Evolutionary conservation across 2,797 vertebrate species (phyloP).

Genomic region (Enteromius treurensis): DNA sequence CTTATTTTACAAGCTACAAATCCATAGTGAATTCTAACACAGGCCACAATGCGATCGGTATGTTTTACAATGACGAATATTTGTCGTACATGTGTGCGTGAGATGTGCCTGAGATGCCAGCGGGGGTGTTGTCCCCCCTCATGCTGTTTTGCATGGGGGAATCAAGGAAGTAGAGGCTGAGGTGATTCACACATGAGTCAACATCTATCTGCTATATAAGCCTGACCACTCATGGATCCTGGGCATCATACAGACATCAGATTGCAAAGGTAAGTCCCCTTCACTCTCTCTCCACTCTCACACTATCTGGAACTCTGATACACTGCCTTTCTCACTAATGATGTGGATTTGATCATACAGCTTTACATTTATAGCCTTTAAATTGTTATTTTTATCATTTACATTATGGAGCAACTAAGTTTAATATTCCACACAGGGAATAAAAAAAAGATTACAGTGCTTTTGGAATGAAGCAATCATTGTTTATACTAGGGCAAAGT

Average conservation of each 20-base stretch:
- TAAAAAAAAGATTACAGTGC: not conserved
- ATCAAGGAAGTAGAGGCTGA: conserved; percentile 61
- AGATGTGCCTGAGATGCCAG: conserved; percentile 50
- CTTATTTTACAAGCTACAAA: conserved; percentile 7
- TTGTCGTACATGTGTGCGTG: not conserved
- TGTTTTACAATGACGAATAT: conserved; percentile 20
- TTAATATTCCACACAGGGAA: conserved; percentile 54
- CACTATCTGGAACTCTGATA: not conserved
- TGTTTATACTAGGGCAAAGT: conserved; percentile 31
- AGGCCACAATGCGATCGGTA: not conserved
- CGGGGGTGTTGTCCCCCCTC: conserved; percentile 40
- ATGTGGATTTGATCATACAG: not conserved
- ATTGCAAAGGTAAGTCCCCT: conserved; percentile 74
- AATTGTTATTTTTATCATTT: not conserved
- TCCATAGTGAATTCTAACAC: not conserved
- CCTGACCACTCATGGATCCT: conserved; percentile 69
- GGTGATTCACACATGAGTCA: conserved; percentile 85
- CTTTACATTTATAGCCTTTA: not conserved
- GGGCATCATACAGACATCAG: conserved; percentile 64
- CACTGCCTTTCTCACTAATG: not conserved
- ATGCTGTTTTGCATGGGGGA: conserved; percentile 39
- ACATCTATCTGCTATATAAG: conserved; percentile 77
- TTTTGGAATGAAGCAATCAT: conserved; percentile 22
- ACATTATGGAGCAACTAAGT: conserved; percentile 42
- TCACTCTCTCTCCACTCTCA: conserved; percentile 38